Base-by-base conservation (phyloP, 2,797 vertebrate genomes). In the Malurus leucopterus region DNA sequence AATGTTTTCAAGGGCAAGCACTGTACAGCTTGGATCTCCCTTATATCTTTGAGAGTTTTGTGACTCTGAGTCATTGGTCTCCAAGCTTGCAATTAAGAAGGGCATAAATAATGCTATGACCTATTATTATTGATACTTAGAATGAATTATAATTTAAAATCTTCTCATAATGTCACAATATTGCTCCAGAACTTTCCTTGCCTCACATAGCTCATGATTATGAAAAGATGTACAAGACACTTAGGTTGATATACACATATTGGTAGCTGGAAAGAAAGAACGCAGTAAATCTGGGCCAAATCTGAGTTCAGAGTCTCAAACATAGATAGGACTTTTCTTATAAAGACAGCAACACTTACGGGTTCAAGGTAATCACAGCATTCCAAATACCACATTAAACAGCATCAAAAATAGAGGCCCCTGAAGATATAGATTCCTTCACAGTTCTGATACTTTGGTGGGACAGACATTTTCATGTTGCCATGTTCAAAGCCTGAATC, bases 1-100 rank as follows among this genome's bases (percentile, higher is more conserved):
- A 87, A 29, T 75, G 87, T 74, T 88, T 38, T 84, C 85, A 93
- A 92, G 89, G 87, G 59, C 76, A 75, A 38, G 32, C n/a, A 71
- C 47, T 34, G 6, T 38, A 38, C 7, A 47, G 11, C 23, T 77
- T 84, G 50, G 11, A 82, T 57, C 24, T 90, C 40, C 15, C 18
- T 49, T 90, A 32, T 30, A 69, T 51, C 30, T 86, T 63, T 70
- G 32, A 77, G 30, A 69, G 26, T 50, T 76, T 68, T 79, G 75
- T 75, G 62, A 51, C 14, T 72, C 30, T 88, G 47, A 89, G 54
- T 63, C 15, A 84, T 30, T 85, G 47, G 20, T 81, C 18, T 74
- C 36, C 43, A 63, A 75, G 34, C 2, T 53, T 76, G 26, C 27
- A 85, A 36, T 81, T 84, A 53, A 51, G 70, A 74, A 71, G 19